phyloP scores from a whole-genome alignment of 1,140 invertebrate genomes.

The Papilio glaucus region DNA sequence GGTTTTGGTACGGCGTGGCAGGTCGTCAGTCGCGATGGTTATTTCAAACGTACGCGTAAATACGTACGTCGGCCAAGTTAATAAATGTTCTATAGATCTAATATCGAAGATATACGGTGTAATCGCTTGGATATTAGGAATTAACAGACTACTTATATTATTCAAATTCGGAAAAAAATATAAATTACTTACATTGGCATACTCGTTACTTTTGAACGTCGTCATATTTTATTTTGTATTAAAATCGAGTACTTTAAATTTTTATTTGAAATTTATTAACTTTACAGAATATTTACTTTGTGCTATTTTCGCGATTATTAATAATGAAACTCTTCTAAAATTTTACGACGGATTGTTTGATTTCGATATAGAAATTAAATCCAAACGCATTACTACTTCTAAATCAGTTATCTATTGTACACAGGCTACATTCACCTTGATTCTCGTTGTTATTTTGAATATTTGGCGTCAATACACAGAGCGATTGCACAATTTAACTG shows the following conservation, averaged over 20 bases:
- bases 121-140: constrained; percentile 39
- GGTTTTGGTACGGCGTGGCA: neutral
- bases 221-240: constrained; percentile 30
- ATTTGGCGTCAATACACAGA: neutral
- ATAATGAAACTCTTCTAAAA: constrained; percentile 30
- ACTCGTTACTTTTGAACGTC: constrained; percentile 24
- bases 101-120: constrained; percentile 41
- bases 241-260: neutral
- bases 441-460: constrained; percentile 3
- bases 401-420: constrained; percentile 23
- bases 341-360: constrained; percentile 36
- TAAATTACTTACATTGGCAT: constrained; percentile 28
- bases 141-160: constrained; percentile 38
- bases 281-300: constrained; percentile 35
- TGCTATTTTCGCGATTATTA: constrained; percentile 21
- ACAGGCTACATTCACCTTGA: constrained; percentile 22
- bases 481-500: neutral
- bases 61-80: constrained; percentile 33
- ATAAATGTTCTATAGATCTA: constrained; percentile 20
- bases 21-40: constrained; percentile 37
- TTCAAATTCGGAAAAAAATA: neutral
- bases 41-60: constrained; percentile 39
- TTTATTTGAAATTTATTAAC: constrained; percentile 22
- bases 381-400: constrained; percentile 2
- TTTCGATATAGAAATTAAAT: constrained; percentile 41